phyloP scores from a whole-genome alignment of 2,888 invertebrate species.

The Rhagium mordax region DNA sequence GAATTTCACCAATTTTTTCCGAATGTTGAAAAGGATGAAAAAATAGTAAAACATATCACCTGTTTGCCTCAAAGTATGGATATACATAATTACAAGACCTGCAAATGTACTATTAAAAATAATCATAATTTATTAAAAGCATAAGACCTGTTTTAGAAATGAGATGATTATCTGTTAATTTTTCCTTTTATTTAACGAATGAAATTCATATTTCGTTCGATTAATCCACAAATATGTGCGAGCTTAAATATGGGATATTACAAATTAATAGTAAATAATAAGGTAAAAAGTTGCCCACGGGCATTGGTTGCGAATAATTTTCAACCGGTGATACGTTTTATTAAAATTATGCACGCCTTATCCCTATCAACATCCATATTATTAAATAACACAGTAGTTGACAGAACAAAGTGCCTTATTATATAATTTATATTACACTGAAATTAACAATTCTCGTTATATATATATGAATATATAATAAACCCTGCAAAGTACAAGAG shows the following conservation, averaged over 20 bases:
- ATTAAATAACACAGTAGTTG: background rate
- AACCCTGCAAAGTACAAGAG: conserved; percentile 1
- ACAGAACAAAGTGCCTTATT: conserved; percentile 7
- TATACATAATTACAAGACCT: background rate
- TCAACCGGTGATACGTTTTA: background rate
- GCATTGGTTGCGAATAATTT: background rate
- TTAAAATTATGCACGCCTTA: background rate
- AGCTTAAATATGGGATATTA: background rate
- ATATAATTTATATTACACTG: conserved; percentile 4
- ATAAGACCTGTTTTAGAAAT: background rate
- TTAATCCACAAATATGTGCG: background rate
- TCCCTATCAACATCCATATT: background rate
- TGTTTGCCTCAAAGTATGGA: background rate
- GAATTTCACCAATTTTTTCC: too few relatives aligned
- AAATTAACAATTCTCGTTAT: background rate
- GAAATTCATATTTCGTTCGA: background rate
- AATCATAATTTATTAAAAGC: background rate
- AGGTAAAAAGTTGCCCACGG: background rate
- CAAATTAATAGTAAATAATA: background rate
- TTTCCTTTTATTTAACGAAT: background rate
- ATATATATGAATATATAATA: background rate
- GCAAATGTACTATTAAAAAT: background rate
- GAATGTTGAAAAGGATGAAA: too few relatives aligned
- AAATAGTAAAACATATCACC: background rate
- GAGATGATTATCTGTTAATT: too few relatives aligned